These are phyloP conservation scores for Rosalia funebris DNA, from an alignment of 2,888 invertebrate genomes.

Conservation along the genomic window DNA sequence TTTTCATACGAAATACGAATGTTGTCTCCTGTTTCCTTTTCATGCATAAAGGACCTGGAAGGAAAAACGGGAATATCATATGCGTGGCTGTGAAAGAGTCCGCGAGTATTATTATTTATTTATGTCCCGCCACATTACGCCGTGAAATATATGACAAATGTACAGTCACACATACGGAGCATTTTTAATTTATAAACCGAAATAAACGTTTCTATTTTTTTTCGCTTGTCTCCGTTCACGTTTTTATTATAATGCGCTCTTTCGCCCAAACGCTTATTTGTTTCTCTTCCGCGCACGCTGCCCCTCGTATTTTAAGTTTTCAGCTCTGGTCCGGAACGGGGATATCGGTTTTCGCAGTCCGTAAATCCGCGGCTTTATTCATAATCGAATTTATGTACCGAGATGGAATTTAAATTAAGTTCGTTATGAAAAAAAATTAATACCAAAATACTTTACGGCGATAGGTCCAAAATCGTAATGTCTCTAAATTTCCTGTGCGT, in stretches of 20 bases:
- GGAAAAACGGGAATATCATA: slow-evolving; percentile 4
- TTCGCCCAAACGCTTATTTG: background rate
- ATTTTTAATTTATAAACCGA: slow-evolving; percentile 13
- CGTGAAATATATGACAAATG: slow-evolving; percentile 25
- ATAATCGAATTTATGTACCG: background rate
- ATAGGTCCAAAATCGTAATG: too few relatives aligned
- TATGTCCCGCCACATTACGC: slow-evolving; percentile 20
- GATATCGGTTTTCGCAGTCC: background rate
- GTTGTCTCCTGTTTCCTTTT: background rate
- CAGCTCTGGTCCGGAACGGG: background rate
- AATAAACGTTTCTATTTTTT: slow-evolving; percentile 12
- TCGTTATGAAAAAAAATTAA: background rate
- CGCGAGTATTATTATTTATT: slow-evolving; percentile 23
- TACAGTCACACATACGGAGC: slow-evolving; percentile 14
- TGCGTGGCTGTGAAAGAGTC: slow-evolving; percentile 12
- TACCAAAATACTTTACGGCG: too few relatives aligned
- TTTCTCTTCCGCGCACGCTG: background rate
- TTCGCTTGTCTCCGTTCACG: slow-evolving; percentile 3
- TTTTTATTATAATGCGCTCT: background rate
- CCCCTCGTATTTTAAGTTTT: background rate
- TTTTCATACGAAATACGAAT: too few relatives aligned
- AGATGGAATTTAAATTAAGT: background rate
- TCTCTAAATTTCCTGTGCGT: too few relatives aligned
- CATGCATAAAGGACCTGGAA: background rate
- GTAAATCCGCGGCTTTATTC: background rate